phyloP scores from a whole-genome alignment of 2,113 vertebrate species.

The Monarcha castaneiventris region DNA sequence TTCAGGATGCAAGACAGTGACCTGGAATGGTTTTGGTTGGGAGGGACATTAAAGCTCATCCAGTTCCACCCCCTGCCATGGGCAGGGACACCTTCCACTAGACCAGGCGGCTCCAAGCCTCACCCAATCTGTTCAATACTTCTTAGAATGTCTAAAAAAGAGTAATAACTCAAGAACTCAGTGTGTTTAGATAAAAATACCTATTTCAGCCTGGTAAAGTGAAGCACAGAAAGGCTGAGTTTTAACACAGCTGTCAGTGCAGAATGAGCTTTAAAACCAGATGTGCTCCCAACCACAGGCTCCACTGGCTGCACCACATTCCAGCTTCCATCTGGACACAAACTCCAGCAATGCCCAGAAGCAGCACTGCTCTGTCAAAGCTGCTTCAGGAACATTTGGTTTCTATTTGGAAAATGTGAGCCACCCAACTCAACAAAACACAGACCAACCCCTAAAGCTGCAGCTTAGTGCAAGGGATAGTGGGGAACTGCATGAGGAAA shows the following conservation, averaged over 20 bases:
- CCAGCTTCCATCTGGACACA: not conserved
- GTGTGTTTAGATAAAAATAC: not conserved
- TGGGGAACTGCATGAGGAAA: not conserved
- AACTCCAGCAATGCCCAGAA: not conserved
- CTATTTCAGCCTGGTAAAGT: not conserved
- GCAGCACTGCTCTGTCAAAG: not conserved
- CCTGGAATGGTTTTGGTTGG: not conserved
- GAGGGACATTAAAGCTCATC: not conserved
- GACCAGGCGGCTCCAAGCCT: not conserved
- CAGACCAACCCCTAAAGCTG: not conserved
- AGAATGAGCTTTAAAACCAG: not conserved
- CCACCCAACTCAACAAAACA: not conserved
- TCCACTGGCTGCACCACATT: not conserved
- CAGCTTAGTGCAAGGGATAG: not conserved
- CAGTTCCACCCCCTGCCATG: not conserved
- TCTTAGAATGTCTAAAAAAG: not conserved
- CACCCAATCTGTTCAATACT: accelerated
- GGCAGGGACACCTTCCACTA: not conserved
- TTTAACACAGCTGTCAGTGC: not conserved
- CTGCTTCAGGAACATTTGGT: not conserved
- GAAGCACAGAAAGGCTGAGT: not conserved
- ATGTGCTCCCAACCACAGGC: not conserved
- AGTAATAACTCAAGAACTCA: not conserved
- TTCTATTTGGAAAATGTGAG: not conserved
- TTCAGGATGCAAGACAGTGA: not conserved